These are phyloP conservation scores for Lepas anatifera DNA, from an alignment of 2,888 invertebrate species.

Conservation along the genomic window DNA sequence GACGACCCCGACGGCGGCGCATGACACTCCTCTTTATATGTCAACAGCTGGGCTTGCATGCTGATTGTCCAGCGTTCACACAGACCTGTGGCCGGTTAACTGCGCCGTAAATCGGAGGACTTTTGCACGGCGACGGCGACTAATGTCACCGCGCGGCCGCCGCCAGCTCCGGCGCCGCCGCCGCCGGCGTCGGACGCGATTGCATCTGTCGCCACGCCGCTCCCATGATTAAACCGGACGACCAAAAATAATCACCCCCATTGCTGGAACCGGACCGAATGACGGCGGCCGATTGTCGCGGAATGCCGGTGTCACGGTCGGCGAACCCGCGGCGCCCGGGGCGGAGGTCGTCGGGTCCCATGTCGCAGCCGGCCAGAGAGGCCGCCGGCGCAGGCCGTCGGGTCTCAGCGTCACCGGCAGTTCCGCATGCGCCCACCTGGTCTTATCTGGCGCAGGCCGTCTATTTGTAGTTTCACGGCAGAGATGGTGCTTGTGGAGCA, in stretches of 20 bases:
- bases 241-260: background rate
- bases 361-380: background rate
- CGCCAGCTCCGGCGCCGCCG: background rate
- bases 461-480: too few species aligned
- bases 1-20: background rate
- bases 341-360: background rate
- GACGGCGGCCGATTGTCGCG: too few species aligned
- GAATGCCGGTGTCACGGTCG: background rate
- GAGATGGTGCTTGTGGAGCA: too few species aligned
- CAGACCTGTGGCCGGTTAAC: background rate
- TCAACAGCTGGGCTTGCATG: background rate
- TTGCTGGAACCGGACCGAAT: background rate
- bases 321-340: background rate
- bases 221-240: background rate
- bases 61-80: slow-evolving; percentile 5
- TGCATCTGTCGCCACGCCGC: background rate
- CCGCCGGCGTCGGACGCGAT: background rate
- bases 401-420: too few species aligned
- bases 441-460: too few species aligned
- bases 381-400: too few species aligned
- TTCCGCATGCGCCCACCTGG: too few species aligned
- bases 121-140: background rate
- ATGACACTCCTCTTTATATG: background rate
- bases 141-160: background rate
- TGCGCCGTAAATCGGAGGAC: background rate